A percentile compares a stretch with the other conserved stretches of the same genome.
Conservation (phyloP, 2,888 invertebrate genomes). For the Drosophila pegasa region DNA sequence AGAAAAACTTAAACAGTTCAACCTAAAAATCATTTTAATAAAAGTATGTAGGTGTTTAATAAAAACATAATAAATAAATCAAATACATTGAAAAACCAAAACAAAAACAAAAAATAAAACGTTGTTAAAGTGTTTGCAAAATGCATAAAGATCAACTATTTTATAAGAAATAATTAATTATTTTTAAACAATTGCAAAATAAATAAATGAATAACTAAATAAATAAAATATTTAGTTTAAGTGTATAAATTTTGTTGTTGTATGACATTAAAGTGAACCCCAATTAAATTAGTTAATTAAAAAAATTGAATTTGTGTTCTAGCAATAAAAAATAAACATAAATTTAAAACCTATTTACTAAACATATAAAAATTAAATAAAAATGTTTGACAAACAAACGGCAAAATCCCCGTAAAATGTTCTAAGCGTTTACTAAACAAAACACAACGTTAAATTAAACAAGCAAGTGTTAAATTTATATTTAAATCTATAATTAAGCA, state of each 20-base stretch:
- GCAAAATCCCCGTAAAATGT: constrained; percentile 66
- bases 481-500: constrained; percentile 74
- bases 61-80: constrained; percentile 55
- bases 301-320: constrained; percentile 77
- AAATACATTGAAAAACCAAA: constrained; percentile 56
- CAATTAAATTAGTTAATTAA: constrained; percentile 76
- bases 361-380: constrained; percentile 54
- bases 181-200: constrained; percentile 75
- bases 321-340: constrained; percentile 67
- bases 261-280: constrained; percentile 71
- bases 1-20: constrained; percentile 54
- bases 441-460: constrained; percentile 72
- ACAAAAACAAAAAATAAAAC: constrained; percentile 61
- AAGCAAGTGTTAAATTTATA: constrained; percentile 80
- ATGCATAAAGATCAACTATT: constrained; percentile 74
- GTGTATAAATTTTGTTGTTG: constrained; percentile 81
- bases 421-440: constrained; percentile 75
- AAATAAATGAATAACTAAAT: constrained; percentile 30
- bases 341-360: constrained; percentile 60
- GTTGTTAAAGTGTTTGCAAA: constrained; percentile 77
- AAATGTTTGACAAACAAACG: constrained; percentile 63
- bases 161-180: constrained; percentile 67
- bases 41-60: constrained; percentile 73
- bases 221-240: constrained; percentile 65
- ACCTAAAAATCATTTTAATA: constrained; percentile 70